Percentiles rank a stretch among this genome's conserved stretches.
Conservation (phyloP, 2,888 invertebrate species). For the Zygogramma bicolorata region DNA sequence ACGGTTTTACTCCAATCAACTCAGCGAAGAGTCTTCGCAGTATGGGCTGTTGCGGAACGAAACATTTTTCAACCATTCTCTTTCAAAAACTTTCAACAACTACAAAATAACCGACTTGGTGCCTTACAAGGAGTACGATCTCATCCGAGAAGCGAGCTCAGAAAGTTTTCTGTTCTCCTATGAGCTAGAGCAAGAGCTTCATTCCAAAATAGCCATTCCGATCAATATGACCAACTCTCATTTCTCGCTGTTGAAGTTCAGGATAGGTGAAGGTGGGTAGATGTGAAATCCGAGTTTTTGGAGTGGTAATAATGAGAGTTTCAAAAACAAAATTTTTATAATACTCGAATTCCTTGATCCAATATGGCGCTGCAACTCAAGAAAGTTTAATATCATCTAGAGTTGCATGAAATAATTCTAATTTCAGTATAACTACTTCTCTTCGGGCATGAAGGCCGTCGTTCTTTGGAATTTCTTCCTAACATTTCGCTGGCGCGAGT, state of each 20-base stretch:
- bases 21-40: constrained; percentile 22
- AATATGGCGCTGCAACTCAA: too few relatives aligned
- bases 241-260: constrained; percentile 77
- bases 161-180: constrained; percentile 84
- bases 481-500: too few relatives aligned
- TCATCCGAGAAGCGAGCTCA: constrained; percentile 74
- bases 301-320: too few relatives aligned
- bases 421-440: too few relatives aligned
- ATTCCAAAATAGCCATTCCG: constrained; percentile 74
- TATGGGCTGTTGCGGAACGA: constrained; percentile 37
- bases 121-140: constrained; percentile 60
- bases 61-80: constrained; percentile 39
- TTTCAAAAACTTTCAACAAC: constrained; percentile 40
- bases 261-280: constrained; percentile 75
- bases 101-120: constrained; percentile 45
- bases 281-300: too few relatives aligned
- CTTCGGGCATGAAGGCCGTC: too few relatives aligned
- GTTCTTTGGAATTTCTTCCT: too few relatives aligned
- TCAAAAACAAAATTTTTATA: too few relatives aligned
- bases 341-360: too few relatives aligned
- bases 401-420: too few relatives aligned
- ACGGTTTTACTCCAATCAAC: constrained; percentile 33
- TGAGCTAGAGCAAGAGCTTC: constrained; percentile 72
- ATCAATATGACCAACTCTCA: constrained; percentile 77
- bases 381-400: too few relatives aligned